Base-by-base conservation (phyloP, 2,888 invertebrate species). In the Agelastica alni region DNA sequence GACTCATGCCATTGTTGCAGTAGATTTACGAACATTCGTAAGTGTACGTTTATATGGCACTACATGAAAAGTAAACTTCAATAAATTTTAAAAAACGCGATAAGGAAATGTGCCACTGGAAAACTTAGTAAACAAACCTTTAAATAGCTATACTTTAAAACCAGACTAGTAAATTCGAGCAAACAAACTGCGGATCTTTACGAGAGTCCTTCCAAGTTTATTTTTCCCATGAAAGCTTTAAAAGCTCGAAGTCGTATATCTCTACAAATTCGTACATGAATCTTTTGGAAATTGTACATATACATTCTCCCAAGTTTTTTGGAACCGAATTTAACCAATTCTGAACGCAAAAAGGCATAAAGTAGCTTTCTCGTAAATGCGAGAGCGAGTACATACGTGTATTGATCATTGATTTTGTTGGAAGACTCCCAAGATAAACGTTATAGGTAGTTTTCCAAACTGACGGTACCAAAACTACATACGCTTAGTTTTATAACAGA, bases 111-210 rank as follows among this genome's bases (percentile, higher is more conserved):
- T 45, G 55, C 51, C 46, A 51, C 51, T 36, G 47, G 30, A 43
- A n/a, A 52, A 42, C 51, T 46, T 45, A 26, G 28, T 51, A 56
- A 51, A 56, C 48, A 56, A 56, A 51, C 44, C 44, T 47, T 51
- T 39, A 30, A 32, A 42, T 28, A 30, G 26, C 36, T 14, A 36
- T 43, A 43, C 43, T 51, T 49, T 51, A 34, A 17, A 41, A 17
- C 17, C 22, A 12, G 17, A 7, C 41, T 28, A 34, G 36, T 51
- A 43, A 51, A 51, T 51, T 51, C 36, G 20, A 16, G 34, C 36
- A 51, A 51, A 51, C 51, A 51, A 51, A 51, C 43, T 51, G 36
- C 30, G 30, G 30, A 34, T 51, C 34, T 26, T 34, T 45, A 45
- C 45, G 18, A 31, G 31, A 48, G 51, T 41, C 32, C 49, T 31